Evolutionary conservation across 1,140 invertebrate genomes (phyloP), one percentile per base, ranked within the genome.

Genomic region (Macrosteles quadrilineatus): DNA sequence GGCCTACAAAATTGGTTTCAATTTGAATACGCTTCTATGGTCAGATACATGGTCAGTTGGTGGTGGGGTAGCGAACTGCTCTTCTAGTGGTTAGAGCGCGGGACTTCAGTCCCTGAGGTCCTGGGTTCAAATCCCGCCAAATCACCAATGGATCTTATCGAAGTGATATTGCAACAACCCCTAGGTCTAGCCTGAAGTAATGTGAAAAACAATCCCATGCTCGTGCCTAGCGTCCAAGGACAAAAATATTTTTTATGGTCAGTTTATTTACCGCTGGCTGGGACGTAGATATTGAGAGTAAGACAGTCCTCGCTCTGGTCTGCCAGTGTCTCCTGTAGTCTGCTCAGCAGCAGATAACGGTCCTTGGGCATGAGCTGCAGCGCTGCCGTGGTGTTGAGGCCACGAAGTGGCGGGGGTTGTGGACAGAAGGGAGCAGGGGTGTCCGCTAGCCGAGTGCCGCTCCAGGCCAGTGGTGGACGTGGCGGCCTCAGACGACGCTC

Each of bases 231-330:
- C n/a, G n/a, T n/a, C n/a, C n/a, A n/a, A n/a, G n/a, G n/a, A n/a
- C n/a, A n/a, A n/a, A n/a, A n/a, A n/a, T n/a, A n/a, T n/a, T n/a
- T n/a, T n/a, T n/a, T n/a, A n/a, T n/a, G n/a, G n/a, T n/a, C n/a
- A n/a, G n/a, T n/a, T n/a, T n/a, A n/a, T n/a, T 87, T 77, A 92
- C 90, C 90, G 81, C 88, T 90, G 81, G 88, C 88, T 67, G 93
- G 93, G 68, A 93, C 91, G 78, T 93, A 95, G 67, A 96, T 88
- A 78, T 97, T 97, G 72, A 96, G 85, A 78, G 90, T 91, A 50
- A 97, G 86, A 79, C 95, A 97, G 82, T 97, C 93, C 82, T 97
- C 94, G 80, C 87, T 91, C 80, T 95, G 91, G 76, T 94, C 91
- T 71, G 82, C 82, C 31, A 96, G 81, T 73, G 88, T 82, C 9